A percentile compares a stretch with the other conserved stretches of the same genome.
Conservation (phyloP, 2,113 vertebrate species). For the Synodontis membranacea region DNA sequence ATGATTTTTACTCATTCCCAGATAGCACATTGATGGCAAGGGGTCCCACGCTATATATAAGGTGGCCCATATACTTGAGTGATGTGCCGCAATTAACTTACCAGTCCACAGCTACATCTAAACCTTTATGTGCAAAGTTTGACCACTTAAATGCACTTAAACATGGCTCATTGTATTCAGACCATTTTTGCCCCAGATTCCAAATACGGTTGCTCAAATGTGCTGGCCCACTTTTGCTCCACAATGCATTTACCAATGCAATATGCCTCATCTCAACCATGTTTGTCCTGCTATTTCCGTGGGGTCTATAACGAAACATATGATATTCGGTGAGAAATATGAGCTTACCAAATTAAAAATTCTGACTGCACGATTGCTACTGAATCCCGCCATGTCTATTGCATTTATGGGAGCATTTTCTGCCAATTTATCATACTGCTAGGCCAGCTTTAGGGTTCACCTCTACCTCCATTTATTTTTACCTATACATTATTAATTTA, state of each 20-base stretch:
- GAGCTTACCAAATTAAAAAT: background rate
- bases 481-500: background rate
- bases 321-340: background rate
- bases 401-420: background rate
- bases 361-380: background rate
- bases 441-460: background rate
- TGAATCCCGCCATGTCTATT: background rate
- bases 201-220: background rate
- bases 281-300: background rate
- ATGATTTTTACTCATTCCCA: background rate
- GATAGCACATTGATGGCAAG: background rate
- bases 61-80: background rate
- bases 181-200: conserved; percentile 10
- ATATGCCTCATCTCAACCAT: background rate
- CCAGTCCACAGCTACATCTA: background rate
- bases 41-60: background rate
- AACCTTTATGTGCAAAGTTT: background rate
- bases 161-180: background rate
- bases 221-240: conserved; percentile 11
- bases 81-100: background rate
- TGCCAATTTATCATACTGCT: background rate
- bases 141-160: conserved; percentile 10
- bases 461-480: rapidly evolving
- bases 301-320: background rate
- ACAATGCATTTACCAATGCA: background rate